Evolutionary conservation across 2,113 vertebrate genomes (phyloP).

Genomic region (Bubo bubo): DNA sequence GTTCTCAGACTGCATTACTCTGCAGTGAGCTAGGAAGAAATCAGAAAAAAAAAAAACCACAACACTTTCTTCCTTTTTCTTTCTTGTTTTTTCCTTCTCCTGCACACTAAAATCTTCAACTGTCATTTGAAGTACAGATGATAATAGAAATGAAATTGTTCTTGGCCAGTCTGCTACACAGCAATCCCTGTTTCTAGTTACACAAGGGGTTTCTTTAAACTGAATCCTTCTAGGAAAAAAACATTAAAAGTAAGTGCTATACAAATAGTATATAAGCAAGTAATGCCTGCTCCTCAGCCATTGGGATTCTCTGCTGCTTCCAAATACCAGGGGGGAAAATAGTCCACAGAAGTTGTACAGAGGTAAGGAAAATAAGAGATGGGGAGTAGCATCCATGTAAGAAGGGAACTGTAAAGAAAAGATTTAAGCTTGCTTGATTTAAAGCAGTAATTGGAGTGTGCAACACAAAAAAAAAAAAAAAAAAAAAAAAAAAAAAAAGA

Average conservation of each 20-base stretch:
- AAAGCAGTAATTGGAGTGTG: not conserved
- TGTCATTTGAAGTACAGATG: not conserved
- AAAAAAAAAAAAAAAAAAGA: too few relatives aligned
- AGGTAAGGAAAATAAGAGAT: not conserved
- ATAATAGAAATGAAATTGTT: not conserved
- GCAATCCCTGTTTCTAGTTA: not conserved
- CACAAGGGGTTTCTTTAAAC: not conserved
- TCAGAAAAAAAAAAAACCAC: not conserved
- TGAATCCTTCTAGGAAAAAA: not conserved
- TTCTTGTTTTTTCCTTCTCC: not conserved
- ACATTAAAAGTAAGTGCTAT: not conserved
- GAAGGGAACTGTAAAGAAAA: not conserved
- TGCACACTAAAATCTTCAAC: not conserved
- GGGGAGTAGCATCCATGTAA: not conserved
- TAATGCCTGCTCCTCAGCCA: not conserved
- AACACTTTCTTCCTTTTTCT: not conserved
- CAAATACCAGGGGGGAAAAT: accelerated
- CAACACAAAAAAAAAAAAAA: not conserved
- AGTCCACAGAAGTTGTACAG: not conserved
- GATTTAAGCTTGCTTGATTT: not conserved
- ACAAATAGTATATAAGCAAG: not conserved
- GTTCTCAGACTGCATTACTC: not conserved
- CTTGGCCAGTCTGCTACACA: not conserved
- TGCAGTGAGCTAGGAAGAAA: not conserved
- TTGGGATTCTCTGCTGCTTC: not conserved